These are phyloP conservation scores for Mnemiopsis leidyi DNA, from an alignment of 37 sponge, comb jelly and placozoan genomes.

Conservation along the genomic window DNA sequence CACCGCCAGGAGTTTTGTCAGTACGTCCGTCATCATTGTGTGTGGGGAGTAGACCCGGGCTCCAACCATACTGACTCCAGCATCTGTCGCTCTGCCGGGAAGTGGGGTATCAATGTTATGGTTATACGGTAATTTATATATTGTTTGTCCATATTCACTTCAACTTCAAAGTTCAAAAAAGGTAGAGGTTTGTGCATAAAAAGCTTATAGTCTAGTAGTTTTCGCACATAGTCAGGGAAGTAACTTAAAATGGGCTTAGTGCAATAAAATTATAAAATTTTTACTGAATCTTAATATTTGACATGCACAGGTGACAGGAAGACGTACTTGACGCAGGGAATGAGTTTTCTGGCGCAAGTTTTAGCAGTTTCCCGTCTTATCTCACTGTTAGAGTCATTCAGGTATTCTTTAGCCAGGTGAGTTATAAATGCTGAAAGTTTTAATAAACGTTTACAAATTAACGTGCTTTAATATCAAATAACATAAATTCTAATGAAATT, in stretches of 20 bases:
- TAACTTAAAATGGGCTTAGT: too few relatives aligned
- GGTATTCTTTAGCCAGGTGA: conserved; percentile 77
- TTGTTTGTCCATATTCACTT: too few relatives aligned
- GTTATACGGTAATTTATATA: too few relatives aligned
- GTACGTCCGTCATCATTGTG: conserved; percentile 78
- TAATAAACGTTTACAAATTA: too few relatives aligned
- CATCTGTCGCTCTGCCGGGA: neutral
- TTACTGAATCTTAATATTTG: neutral
- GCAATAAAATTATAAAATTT: too few relatives aligned
- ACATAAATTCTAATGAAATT: too few relatives aligned
- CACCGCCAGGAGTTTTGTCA: conserved; percentile 78
- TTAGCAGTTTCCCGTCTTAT: conserved; percentile 59
- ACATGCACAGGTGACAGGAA: too few relatives aligned
- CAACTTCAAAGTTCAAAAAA: too few relatives aligned
- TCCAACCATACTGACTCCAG: conserved; percentile 5
- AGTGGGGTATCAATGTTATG: too few relatives aligned
- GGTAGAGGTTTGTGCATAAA: too few relatives aligned
- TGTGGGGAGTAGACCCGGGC: conserved; percentile 13
- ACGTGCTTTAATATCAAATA: neutral
- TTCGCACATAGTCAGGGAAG: too few relatives aligned
- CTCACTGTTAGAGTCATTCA: neutral
- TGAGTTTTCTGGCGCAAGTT: conserved; percentile 53
- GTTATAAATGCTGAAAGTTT: conserved; percentile 78
- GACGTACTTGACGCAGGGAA: conserved; percentile 50
- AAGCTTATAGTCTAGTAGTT: too few relatives aligned